Conservation (phyloP, 2,888 invertebrate species). For the Catocala fraxini region DNA sequence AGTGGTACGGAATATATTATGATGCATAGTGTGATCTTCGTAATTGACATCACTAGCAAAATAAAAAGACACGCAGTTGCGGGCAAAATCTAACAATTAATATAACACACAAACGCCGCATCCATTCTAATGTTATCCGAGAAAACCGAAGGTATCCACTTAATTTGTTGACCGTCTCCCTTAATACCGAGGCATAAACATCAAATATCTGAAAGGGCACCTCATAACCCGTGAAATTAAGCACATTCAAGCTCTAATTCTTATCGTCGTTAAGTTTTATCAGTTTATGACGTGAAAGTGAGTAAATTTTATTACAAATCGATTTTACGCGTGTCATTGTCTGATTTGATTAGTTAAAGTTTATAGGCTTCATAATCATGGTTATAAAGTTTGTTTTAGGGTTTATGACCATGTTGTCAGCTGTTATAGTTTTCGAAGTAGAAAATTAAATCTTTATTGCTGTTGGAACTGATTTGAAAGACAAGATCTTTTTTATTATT, state of each 20-base stretch:
- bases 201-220: conserved; percentile 74
- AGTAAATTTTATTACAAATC: conserved; percentile 47
- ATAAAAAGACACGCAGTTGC: too few species aligned
- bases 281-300: conserved; percentile 51
- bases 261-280: conserved; percentile 57
- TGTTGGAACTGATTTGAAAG: too few species aligned
- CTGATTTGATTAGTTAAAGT: conserved; percentile 39
- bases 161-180: conserved; percentile 80
- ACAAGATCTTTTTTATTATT: too few species aligned
- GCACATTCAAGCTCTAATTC: conserved; percentile 55
- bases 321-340: conserved; percentile 41
- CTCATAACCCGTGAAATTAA: conserved; percentile 77
- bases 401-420: too few species aligned
- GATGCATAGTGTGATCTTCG: too few species aligned
- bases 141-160: conserved; percentile 64
- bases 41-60: too few species aligned
- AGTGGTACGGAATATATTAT: too few species aligned
- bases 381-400: conserved; percentile 11
- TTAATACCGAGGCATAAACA: conserved; percentile 73
- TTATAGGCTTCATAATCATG: conserved; percentile 24
- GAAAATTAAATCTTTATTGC: too few species aligned
- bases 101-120: conserved; percentile 17
- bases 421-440: too few species aligned
- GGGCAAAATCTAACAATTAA: too few species aligned
- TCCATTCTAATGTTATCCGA: conserved; percentile 52